Evolutionary conservation across 2,888 invertebrate species (phyloP).

Genomic region (Drosophila phalerata): DNA sequence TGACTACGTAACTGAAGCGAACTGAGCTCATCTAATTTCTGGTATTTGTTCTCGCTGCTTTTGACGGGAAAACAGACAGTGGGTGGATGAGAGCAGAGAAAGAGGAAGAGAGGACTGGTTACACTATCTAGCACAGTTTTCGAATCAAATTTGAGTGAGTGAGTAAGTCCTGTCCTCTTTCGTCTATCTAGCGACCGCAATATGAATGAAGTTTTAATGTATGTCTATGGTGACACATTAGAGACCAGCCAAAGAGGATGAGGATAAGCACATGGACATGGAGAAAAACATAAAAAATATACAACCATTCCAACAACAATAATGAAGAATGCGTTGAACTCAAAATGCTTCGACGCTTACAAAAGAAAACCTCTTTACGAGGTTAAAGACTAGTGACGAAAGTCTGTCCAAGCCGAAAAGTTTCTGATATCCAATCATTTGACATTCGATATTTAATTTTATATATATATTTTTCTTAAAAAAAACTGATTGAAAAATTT

Average conservation of each 20-base stretch:
- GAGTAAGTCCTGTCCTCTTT: slow-evolving; percentile 4
- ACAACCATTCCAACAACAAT: slow-evolving; percentile 4
- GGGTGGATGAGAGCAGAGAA: not conserved
- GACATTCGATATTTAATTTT: too few relatives aligned
- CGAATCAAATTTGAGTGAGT: slow-evolving; percentile 22
- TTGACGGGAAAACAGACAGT: not conserved
- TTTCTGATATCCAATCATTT: too few relatives aligned
- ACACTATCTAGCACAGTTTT: slow-evolving; percentile 13
- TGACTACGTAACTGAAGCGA: slow-evolving; percentile 31
- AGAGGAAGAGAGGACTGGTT: not conserved
- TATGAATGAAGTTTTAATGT: slow-evolving; percentile 68
- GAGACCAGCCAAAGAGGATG: slow-evolving; percentile 11
- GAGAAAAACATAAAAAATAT: slow-evolving; percentile 7
- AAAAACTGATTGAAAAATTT: too few relatives aligned
- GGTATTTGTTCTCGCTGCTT: slow-evolving; percentile 55
- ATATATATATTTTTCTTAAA: too few relatives aligned
- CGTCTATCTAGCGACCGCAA: slow-evolving; percentile 45
- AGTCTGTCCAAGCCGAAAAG: too few relatives aligned
- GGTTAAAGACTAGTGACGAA: too few relatives aligned
- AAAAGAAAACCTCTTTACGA: too few relatives aligned
- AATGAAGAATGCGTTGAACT: slow-evolving; percentile 17
- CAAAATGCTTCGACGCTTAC: slow-evolving; percentile 7
- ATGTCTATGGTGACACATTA: slow-evolving; percentile 63
- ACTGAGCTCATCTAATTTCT: slow-evolving; percentile 72
- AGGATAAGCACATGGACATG: not conserved